Base-by-base conservation (phyloP, 2,113 vertebrate species). In the Dolichallabes microphthalmus region DNA sequence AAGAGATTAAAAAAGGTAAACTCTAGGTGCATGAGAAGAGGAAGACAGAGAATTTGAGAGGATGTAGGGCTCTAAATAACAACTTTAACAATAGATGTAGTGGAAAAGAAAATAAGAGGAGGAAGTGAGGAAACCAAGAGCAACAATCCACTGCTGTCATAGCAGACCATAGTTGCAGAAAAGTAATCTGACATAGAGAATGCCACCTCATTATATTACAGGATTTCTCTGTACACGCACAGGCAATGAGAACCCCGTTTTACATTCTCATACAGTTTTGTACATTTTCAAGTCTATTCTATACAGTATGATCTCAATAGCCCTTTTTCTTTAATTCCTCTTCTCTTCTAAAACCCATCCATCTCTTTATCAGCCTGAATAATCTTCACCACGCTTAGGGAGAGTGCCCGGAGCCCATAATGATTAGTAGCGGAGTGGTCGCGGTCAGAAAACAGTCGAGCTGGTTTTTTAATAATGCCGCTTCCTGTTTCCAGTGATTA, bases 401-500 rank as follows among this genome's bases (percentile, higher is more conserved):
- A 85, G 50, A 52, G 60, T 52, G 15, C 69, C 58, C 27, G 30
- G 55, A 68, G 73, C 85, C 52, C 61, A 87, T 78, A 85, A 82
- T 85, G 82, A 88, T 87, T 85, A 85, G 63, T 20, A 63, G 82
- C 39, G 45, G 74, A 88, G 88, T 27, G 79, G 75, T 61, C 13
- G 13, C 79, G 1, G 30, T 78, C 78, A 88, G 82, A 82, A 61
- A 69, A 77, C 11, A 77, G 71, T 77, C 71, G 61, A 50, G 35
- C 82, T 85, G 58, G 35, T 30, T 80, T 86, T 85, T 84, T 85
- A 85, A 88, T 86, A 88, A 88, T 35, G 69, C 77, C 64, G 61
- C 83, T 85, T 78, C 77, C 66, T 25, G 82, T 88, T 87, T 89
- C 82, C 82, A 57, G 87, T 50, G 85, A 89, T 88, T 84, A 75